These are phyloP conservation scores for Toxotes jaculatrix DNA, from an alignment of 2,113 vertebrate species.

Conservation along the genomic window DNA sequence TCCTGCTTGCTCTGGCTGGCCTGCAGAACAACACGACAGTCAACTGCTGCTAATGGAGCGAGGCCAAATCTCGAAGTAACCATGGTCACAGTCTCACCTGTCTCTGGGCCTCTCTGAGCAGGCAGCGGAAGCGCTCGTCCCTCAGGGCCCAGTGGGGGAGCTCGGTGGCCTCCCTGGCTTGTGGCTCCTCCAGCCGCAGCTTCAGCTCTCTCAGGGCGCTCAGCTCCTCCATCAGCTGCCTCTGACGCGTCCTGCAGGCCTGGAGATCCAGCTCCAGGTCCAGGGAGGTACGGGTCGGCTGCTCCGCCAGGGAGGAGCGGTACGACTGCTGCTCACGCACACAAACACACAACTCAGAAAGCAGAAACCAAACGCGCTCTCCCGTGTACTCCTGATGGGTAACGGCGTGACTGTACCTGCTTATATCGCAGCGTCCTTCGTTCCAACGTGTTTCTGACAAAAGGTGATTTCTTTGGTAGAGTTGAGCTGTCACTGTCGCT, in stretches of 20 bases:
- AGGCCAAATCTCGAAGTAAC: not conserved
- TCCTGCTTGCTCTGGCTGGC: slow-evolving; percentile 94
- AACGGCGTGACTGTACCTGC: slow-evolving; percentile 84
- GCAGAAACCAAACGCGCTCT: not conserved
- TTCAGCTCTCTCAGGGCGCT: slow-evolving; percentile 91
- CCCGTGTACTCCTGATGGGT: not conserved
- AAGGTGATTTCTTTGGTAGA: slow-evolving; percentile 94
- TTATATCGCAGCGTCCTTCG: slow-evolving; percentile 94
- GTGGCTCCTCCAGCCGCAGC: slow-evolving; percentile 93
- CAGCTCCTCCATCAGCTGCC: slow-evolving; percentile 96
- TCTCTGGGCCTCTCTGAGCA: slow-evolving; percentile 95
- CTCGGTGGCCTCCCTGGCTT: slow-evolving; percentile 86
- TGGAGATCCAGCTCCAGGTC: slow-evolving; percentile 99
- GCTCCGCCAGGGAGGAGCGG: slow-evolving; percentile 92
- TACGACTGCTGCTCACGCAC: slow-evolving; percentile 87
- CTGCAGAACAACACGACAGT: slow-evolving; percentile 71
- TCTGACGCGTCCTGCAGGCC: slow-evolving; percentile 95
- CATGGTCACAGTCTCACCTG: slow-evolving; percentile 84
- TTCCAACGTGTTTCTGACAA: slow-evolving; percentile 95
- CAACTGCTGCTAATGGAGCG: not conserved
- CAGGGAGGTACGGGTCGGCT: slow-evolving; percentile 95
- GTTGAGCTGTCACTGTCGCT: slow-evolving; percentile 99
- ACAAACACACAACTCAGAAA: slow-evolving; percentile 3
- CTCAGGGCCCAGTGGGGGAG: slow-evolving; percentile 93
- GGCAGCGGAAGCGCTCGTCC: slow-evolving; percentile 91